Percentiles rank a stretch among this genome's conserved stretches.
These are phyloP conservation scores for Hucho hucho DNA, from an alignment of 2,113 vertebrate genomes.

Conservation along the genomic window DNA sequence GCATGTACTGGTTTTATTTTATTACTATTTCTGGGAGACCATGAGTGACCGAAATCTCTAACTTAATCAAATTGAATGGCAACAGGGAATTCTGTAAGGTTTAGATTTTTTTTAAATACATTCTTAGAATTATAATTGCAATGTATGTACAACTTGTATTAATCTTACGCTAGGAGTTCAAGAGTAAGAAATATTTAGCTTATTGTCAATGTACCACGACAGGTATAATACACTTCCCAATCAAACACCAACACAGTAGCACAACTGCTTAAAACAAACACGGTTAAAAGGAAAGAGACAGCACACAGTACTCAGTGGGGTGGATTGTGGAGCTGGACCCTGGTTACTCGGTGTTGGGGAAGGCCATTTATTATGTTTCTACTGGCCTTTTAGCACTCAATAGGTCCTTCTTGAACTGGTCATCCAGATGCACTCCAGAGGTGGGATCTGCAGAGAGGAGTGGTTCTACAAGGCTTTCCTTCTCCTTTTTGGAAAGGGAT, in stretches of 20 bases:
- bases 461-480: conserved; percentile 62
- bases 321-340: conserved; percentile 61
- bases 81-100: neutral
- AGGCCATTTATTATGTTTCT: conserved; percentile 90
- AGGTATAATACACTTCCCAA: neutral
- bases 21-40: too few relatives aligned
- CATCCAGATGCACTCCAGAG: conserved; percentile 70
- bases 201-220: neutral
- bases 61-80: neutral
- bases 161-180: too few relatives aligned
- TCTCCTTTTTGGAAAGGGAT: conserved; percentile 63
- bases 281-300: conserved; percentile 16
- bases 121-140: too few relatives aligned
- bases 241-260: neutral
- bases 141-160: too few relatives aligned
- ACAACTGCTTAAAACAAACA: neutral
- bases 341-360: conserved; percentile 52
- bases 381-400: conserved; percentile 93
- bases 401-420: conserved; percentile 68
- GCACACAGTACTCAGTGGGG: conserved; percentile 33
- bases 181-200: neutral
- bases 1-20: too few relatives aligned
- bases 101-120: neutral
- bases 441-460: conserved; percentile 57
- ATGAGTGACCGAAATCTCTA: too few relatives aligned